Percentiles rank a stretch among this genome's conserved stretches.
Conservation (phyloP, 37 sponge, comb jelly and placozoan genomes). For the Spongia lamella region DNA sequence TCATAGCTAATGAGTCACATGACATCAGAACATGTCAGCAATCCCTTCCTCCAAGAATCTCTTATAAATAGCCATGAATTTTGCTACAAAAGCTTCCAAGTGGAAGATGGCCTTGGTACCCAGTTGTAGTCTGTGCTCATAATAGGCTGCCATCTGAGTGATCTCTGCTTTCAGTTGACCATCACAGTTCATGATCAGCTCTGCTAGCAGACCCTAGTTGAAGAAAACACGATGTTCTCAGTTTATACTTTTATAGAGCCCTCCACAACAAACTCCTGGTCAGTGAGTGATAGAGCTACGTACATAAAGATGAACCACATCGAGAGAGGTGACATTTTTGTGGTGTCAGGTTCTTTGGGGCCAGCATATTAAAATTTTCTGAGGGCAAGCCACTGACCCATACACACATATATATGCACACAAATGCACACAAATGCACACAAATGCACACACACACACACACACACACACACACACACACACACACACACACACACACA, state of each 20-base stretch:
- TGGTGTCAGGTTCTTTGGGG: too few relatives aligned
- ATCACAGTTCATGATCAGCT: conserved; percentile 86
- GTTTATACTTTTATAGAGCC: too few relatives aligned
- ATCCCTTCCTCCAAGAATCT: conserved; percentile 92
- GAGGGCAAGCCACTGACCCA: too few relatives aligned
- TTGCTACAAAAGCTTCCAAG: conserved; percentile 96
- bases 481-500: background rate
- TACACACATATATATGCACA: too few relatives aligned
- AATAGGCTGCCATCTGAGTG: conserved; percentile 88
- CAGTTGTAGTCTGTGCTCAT: conserved; percentile 91
- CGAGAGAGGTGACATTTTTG: too few relatives aligned
- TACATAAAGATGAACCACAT: too few relatives aligned
- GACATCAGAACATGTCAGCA: conserved; percentile 47
- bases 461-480: background rate
- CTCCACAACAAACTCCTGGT: too few relatives aligned
- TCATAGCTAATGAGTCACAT: too few relatives aligned
- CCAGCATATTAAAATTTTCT: too few relatives aligned
- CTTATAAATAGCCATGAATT: conserved; percentile 96
- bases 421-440: too few relatives aligned
- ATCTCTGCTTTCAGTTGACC: conserved; percentile 87
- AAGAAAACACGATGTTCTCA: background rate
- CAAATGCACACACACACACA: too few relatives aligned
- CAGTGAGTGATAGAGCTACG: too few relatives aligned
- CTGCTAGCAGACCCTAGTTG: conserved; percentile 67
- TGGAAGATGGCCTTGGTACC: conserved; percentile 96